Base-by-base conservation (phyloP, 1,140 invertebrate species). In the Scaptomyza montana region DNA sequence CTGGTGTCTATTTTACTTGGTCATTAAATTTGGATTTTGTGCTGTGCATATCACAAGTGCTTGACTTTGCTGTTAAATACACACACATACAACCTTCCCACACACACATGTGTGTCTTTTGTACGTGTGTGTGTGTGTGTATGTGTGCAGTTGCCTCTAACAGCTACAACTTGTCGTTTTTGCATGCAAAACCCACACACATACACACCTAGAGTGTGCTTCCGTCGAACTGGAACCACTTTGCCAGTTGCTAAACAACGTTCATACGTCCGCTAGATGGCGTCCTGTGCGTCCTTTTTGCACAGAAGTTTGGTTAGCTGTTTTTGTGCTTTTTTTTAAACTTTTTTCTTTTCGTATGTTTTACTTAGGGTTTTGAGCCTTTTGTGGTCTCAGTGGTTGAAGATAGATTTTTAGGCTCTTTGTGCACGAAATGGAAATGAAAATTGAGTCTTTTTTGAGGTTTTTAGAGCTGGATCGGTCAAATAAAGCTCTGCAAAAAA, bases 11-110 rank as follows among this genome's bases (percentile, higher is more conserved):
- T 79, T 87, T 87, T 89, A 87, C 84, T 82, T 89, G 84, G 82
- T 87, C 82, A 87, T 87, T 87, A 87, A 89, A 87, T 87, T 87
- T 87, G 79, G 84, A 89, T 87, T 87, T 87, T 89, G 82, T 82
- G 78, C 81, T 74, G 49, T 78, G 78, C 78, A 86, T 70, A 80
- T 80, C 80, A 73, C 81, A 69, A 75, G 63, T 72, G 78, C 81
- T 85, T 87, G 81, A 86, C 81, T 86, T 75, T 87, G 43, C 82
- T 74, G 74, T 86, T 85, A 85, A 80, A 85, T 80, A 84, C 55
- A 77, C 68, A 67, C 51, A 61, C 10, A 54, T 28, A 56, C 50
- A 70, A 16, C 16, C 16, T 16, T 16, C 16, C 16, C 13, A 78
- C 50, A 45, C 59, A 47, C 21, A 53, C 36, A 69, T 28, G 43